Percentiles rank a stretch among this genome's conserved stretches.
phyloP scores from a whole-genome alignment of 2,113 vertebrate genomes.

The Pao palembangensis region DNA sequence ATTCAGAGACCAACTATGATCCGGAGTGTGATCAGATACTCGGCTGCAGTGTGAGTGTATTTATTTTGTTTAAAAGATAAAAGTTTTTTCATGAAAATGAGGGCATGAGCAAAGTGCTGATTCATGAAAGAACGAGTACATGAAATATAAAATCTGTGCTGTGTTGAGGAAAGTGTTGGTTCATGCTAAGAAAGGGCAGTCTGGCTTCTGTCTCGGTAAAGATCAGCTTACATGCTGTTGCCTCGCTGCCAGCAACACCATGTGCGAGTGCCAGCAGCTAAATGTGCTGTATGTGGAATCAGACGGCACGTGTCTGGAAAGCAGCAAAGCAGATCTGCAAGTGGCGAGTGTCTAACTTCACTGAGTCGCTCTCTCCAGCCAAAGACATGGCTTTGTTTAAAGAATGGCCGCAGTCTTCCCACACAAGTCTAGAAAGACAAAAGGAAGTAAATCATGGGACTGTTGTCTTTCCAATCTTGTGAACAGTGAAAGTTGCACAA shows the following conservation, averaged over 20 bases:
- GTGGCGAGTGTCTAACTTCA: slow-evolving; percentile 45
- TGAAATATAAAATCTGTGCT: slow-evolving; percentile 4
- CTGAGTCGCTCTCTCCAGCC: slow-evolving; percentile 9
- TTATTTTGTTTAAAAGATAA: background rate
- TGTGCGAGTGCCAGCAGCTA: slow-evolving; percentile 36
- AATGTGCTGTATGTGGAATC: slow-evolving; percentile 44
- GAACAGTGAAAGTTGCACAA: too few relatives aligned
- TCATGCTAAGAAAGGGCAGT: slow-evolving; percentile 11
- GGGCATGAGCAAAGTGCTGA: too few relatives aligned
- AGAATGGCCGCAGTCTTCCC: background rate
- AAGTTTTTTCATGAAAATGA: background rate
- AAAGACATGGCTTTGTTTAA: background rate
- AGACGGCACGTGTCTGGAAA: slow-evolving; percentile 41
- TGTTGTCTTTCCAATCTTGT: too few relatives aligned
- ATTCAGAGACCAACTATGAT: slow-evolving; percentile 10
- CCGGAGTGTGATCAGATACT: background rate
- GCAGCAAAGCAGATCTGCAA: slow-evolving; percentile 35
- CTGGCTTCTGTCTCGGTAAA: slow-evolving; percentile 24
- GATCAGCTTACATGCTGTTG: slow-evolving; percentile 40
- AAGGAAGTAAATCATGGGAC: too few relatives aligned
- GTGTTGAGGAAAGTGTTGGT: slow-evolving; percentile 26
- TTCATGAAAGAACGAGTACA: background rate
- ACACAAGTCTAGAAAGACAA: too few relatives aligned
- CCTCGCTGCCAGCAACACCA: slow-evolving; percentile 29
- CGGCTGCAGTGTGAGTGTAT: background rate